Evolutionary conservation across 2,888 invertebrate genomes (phyloP), one percentile per base, ranked within the genome.

Genomic region (Amphiduros pacificus): DNA sequence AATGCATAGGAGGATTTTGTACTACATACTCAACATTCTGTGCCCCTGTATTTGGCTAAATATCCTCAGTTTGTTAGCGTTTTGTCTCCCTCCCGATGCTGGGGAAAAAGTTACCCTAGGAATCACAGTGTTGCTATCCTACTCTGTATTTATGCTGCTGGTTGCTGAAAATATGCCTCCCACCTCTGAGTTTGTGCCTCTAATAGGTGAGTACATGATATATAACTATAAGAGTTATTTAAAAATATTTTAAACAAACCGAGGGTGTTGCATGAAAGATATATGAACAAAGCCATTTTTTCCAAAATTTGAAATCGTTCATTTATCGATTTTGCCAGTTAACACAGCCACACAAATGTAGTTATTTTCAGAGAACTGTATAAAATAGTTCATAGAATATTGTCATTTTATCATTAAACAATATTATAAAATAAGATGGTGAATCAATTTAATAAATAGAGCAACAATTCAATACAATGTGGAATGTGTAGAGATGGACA

Each of bases 161-260:
- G 82, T 84, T 6, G 82, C 83, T 1, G 84, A 84, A 66, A 83
- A 81, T 61, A 84, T 84, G 83, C 84, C 84, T 1, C 82, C 83
- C 2, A 84, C 84, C 0, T 84, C 83, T 3, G 84, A 84, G 55
- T 83, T 82, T 71, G 83, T 84, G 48, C 84, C 84, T 9, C 73
- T 85, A 1, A 84, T 84, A 60, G 84, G 84, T 82, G 20, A 64
- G 69, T 62, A 11, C 6, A 28, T 29, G 31, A 22, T 31, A 36
- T 36, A 17, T 36, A 36, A 9, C 17, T 17, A 36, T 36, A 9
- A 36, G 36, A 11, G 17, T 9, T 11, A 36, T 11, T 17, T 36
- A 36, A 9, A 36, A 36, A 17, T 36, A 17, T 17, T 11, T 36
- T 36, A 36, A 11, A 11, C 11, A 36, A 36, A 36, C 9, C 17